Evolutionary conservation across 2,113 vertebrate species (phyloP).

Genomic region (Paraplagusia blochii): DNA sequence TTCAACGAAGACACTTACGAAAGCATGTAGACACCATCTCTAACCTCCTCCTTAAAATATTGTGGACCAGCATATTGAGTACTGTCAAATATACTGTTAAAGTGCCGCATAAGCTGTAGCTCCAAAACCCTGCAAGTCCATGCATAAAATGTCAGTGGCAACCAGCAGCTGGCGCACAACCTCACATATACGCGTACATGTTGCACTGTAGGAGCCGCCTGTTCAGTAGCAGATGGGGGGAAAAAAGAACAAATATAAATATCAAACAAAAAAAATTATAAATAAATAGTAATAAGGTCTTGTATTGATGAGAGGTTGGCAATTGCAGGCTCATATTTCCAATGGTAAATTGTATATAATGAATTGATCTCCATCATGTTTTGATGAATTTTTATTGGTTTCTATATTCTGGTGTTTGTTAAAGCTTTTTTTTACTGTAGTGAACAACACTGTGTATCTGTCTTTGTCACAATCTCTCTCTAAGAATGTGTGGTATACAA

Average conservation of each 20-base stretch:
- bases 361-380: slow-evolving; percentile 42
- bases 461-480: slow-evolving; percentile 65
- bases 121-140: slow-evolving; percentile 39
- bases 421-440: slow-evolving; percentile 69
- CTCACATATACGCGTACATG: slow-evolving; percentile 35
- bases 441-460: slow-evolving; percentile 68
- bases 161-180: slow-evolving; percentile 37
- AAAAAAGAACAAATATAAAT: slow-evolving; percentile 40
- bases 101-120: slow-evolving; percentile 48
- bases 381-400: slow-evolving; percentile 51
- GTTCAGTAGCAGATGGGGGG: slow-evolving; percentile 35
- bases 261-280: slow-evolving; percentile 52
- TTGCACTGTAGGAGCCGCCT: slow-evolving; percentile 58
- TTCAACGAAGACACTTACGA: background rate
- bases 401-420: slow-evolving; percentile 66
- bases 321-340: slow-evolving; percentile 55
- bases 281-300: slow-evolving; percentile 1
- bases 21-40: slow-evolving; percentile 13
- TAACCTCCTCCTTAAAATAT: slow-evolving; percentile 13
- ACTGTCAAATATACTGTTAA: slow-evolving; percentile 43
- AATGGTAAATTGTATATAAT: slow-evolving; percentile 67
- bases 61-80: slow-evolving; percentile 28
- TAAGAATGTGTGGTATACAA: slow-evolving; percentile 62
- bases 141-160: slow-evolving; percentile 36
- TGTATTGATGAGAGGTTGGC: slow-evolving; percentile 40